Evolutionary conservation across 2,113 vertebrate genomes (phyloP), one percentile per base, ranked within the genome.

Genomic region (Mystacornis crossleyi): DNA sequence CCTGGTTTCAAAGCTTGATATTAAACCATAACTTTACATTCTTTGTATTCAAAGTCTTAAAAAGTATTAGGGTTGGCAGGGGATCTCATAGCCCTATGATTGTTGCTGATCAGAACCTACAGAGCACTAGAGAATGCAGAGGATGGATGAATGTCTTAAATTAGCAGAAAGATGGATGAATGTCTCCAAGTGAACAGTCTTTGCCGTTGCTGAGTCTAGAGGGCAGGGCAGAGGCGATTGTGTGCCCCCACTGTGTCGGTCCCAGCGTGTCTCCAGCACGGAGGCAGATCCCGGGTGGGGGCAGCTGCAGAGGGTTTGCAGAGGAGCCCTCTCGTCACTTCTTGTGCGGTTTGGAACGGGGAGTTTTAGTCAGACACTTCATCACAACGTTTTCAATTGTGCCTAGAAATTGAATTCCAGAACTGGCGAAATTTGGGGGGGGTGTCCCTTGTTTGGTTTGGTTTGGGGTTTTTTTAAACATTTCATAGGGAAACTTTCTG

Each of bases 41-140:
- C 90, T 98, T 98, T 98, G 97, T 98, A 98, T 97, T 98, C 96
- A 96, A 97, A 97, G 97, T 97, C 97, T 98, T 98, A 97, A 97
- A 96, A 97, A 95, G 95, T 97, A 97, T 97, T 97, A 97, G 94
- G 97, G 97, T 98, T 97, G 94, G 72, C 64, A 94, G 90, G 95
- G 97, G 86, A 94, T 96, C 95, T 97, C 96, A 81, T 96, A 97
- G 88, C 95, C 97, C 97, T 98, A 96, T 75, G 95, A 95, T 97
- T 97, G 95, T 97, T 94, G 96, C 93, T 97, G 95, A 96, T 93
- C 89, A 92, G 89, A 97, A 94, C 89, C 97, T 97, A 94, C 97
- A 95, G 91, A 96, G 95, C 95, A 98, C 96, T 95, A 95, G 83
- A 94, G 95, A 97, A 97, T 94, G 93, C 83, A 86, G 95, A 97